phyloP scores from a whole-genome alignment of 2,888 invertebrate species.

The Scaptomyza flava region DNA sequence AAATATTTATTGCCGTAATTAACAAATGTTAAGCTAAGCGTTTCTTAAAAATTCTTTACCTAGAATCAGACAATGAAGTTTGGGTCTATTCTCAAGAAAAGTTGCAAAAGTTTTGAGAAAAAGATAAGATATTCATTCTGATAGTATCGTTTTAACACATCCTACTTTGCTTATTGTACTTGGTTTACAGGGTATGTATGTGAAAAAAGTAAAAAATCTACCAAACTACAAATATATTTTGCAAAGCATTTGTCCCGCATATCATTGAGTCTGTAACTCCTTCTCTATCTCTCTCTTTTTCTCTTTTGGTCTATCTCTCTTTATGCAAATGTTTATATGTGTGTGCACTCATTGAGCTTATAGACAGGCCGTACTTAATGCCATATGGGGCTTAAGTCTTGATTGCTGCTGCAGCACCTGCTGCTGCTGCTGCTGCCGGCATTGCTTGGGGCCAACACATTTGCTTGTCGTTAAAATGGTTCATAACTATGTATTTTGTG shows the following conservation, averaged over 20 bases:
- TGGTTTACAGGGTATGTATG: slow-evolving; percentile 6
- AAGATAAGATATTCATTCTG: not conserved
- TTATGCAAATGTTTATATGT: slow-evolving; percentile 30
- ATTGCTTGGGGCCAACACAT: slow-evolving; percentile 33
- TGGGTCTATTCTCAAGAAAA: too few relatives aligned
- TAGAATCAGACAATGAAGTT: too few relatives aligned
- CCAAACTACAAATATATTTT: slow-evolving; percentile 59
- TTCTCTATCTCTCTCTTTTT: not conserved
- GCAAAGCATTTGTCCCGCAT: slow-evolving; percentile 72
- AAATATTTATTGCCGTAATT: too few relatives aligned
- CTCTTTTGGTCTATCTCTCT: not conserved
- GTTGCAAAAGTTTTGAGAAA: too few relatives aligned
- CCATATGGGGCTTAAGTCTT: slow-evolving; percentile 51
- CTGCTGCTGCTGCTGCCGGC: slow-evolving; percentile 15
- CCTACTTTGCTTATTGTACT: not conserved
- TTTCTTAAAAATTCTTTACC: not conserved
- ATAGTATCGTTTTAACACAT: not conserved
- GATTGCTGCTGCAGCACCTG: slow-evolving; percentile 69
- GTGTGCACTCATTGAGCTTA: slow-evolving; percentile 39
- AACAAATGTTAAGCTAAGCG: not conserved
- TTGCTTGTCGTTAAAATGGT: slow-evolving; percentile 54
- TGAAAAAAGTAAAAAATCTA: slow-evolving; percentile 19
- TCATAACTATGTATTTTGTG: slow-evolving; percentile 21
- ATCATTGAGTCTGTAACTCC: slow-evolving; percentile 56
- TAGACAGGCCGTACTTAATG: slow-evolving; percentile 34